Evolutionary conservation across 1,140 invertebrate genomes (phyloP).

Genomic region (Pararge aegeria): DNA sequence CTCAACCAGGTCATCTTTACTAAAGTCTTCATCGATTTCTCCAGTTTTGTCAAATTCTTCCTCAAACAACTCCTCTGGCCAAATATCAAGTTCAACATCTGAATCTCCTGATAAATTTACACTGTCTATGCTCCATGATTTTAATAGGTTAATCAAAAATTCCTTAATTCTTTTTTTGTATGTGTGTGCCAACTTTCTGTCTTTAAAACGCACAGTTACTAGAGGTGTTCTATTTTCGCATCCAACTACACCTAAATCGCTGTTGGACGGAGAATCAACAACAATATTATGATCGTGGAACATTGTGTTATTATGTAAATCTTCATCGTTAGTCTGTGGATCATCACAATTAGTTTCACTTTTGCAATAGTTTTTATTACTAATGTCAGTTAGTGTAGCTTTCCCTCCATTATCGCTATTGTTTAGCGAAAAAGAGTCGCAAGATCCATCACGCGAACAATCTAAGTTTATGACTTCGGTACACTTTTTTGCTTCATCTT

Average conservation of each 20-base stretch:
- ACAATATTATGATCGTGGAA: constrained; percentile 54
- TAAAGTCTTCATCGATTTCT: constrained; percentile 6
- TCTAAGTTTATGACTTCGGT: constrained; percentile 37
- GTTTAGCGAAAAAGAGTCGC: constrained; percentile 20
- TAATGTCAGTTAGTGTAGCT: constrained; percentile 27
- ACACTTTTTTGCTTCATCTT: constrained; percentile 3
- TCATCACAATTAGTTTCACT: not conserved
- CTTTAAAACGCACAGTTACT: constrained; percentile 60
- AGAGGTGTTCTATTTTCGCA: constrained; percentile 63
- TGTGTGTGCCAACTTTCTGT: constrained; percentile 49
- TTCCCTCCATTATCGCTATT: constrained; percentile 64
- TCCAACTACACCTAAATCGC: constrained; percentile 51
- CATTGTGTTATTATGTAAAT: constrained; percentile 34
- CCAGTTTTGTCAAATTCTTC: constrained; percentile 20
- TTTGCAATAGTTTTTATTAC: not conserved
- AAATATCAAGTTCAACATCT: constrained; percentile 68
- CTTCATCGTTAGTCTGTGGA: constrained; percentile 4
- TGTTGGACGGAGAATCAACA: constrained; percentile 53
- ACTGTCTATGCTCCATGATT: constrained; percentile 40
- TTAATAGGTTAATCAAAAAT: constrained; percentile 63
- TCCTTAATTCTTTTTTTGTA: constrained; percentile 63
- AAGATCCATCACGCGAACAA: constrained; percentile 31
- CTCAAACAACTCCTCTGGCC: constrained; percentile 59
- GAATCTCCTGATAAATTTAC: constrained; percentile 48
- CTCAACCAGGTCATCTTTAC: constrained; percentile 21